Conservation (phyloP, 2,797 vertebrate species). For the Spinus olivaceus region DNA sequence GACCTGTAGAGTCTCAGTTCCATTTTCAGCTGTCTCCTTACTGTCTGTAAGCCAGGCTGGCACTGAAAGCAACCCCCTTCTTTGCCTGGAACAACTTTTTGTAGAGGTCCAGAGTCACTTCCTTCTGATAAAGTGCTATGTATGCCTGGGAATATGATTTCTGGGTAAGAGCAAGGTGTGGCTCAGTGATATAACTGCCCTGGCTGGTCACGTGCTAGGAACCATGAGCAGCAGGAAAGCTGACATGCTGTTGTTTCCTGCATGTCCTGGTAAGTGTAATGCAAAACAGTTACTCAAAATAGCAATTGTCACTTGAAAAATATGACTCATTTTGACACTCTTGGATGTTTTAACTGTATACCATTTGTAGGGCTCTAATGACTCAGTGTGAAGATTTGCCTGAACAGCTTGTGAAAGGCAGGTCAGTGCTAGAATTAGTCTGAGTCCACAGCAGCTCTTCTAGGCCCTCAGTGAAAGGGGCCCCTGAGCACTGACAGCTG, state of each 20-base stretch:
- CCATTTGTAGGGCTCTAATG: not conserved
- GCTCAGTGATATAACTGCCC: not conserved
- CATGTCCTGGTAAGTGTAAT: not conserved
- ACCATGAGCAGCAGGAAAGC: not conserved
- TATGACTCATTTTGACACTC: constrained; percentile 6
- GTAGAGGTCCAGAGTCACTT: not conserved
- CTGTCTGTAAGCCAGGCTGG: not conserved
- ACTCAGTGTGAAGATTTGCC: not conserved
- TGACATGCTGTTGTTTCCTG: not conserved
- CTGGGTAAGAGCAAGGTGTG: not conserved
- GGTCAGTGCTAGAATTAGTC: constrained; percentile 30
- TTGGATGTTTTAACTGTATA: not conserved
- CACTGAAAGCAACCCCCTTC: not conserved
- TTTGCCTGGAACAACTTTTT: not conserved
- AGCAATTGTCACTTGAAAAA: constrained; percentile 14
- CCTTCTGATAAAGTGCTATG: not conserved
- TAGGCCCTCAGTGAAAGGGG: not conserved
- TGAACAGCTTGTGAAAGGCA: not conserved
- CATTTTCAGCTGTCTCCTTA: not conserved
- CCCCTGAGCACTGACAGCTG: constrained; percentile 16
- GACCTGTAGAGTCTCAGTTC: not conserved
- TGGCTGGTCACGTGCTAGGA: not conserved
- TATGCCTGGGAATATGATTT: not conserved
- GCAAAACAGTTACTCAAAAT: constrained; percentile 12
- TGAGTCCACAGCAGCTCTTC: not conserved